Percentiles rank a stretch among this genome's conserved stretches.
Conservation (phyloP, 2,113 vertebrate species). For the Chionomys nivalis region DNA sequence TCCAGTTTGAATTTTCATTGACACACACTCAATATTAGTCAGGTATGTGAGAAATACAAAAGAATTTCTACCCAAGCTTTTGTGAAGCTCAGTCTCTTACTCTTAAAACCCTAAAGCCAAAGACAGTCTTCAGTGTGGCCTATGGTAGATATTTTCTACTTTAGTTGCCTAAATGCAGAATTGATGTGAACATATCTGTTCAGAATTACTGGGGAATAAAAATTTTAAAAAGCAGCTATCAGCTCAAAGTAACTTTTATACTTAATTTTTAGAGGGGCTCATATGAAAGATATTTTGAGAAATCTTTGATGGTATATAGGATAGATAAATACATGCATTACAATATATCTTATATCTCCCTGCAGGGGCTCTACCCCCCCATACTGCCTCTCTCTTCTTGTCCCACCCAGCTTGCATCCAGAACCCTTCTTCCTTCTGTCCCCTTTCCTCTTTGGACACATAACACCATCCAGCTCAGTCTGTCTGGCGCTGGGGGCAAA, state of each 20-base stretch:
- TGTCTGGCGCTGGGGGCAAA: no score
- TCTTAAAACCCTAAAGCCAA: background rate
- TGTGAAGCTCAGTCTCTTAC: background rate
- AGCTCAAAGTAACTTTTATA: background rate
- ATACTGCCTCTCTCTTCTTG: no score
- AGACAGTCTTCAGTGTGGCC: background rate
- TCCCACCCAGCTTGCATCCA: no score
- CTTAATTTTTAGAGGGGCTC: background rate
- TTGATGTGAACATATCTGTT: background rate
- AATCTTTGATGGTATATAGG: background rate
- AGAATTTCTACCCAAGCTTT: background rate
- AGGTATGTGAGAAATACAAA: background rate
- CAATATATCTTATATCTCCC: conserved; percentile 51
- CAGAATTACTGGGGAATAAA: background rate
- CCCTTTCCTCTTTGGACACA: no score
- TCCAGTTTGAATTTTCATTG: background rate
- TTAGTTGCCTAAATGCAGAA: background rate
- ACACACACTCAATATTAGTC: background rate
- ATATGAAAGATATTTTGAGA: conserved; percentile 12
- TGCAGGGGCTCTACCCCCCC: no score
- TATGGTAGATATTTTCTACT: background rate
- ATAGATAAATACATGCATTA: background rate
- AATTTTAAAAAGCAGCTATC: background rate
- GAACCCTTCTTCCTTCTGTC: no score
- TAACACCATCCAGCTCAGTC: no score